A percentile compares a stretch with the other conserved stretches of the same genome.
phyloP scores from a whole-genome alignment of 1,140 invertebrate species.

The Megathymus violae region DNA sequence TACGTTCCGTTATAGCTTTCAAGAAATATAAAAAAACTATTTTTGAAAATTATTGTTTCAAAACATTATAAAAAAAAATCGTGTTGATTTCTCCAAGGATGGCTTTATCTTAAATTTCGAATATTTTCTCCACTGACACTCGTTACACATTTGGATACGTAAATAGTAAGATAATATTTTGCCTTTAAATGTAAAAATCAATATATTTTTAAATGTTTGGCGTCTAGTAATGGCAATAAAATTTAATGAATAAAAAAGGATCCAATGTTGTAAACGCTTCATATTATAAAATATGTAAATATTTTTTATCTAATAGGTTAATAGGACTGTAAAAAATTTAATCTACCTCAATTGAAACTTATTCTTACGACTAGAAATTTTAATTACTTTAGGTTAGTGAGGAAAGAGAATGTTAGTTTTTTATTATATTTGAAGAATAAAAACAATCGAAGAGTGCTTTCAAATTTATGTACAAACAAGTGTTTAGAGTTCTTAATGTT shows the following conservation, averaged over 20 bases:
- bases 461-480: constrained; percentile 28
- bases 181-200: constrained; percentile 42
- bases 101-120: not conserved
- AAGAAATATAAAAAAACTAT: no score
- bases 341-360: constrained; percentile 82
- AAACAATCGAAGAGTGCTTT: constrained; percentile 53
- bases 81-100: not conserved
- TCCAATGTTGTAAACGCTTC: constrained; percentile 74
- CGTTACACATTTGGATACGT: constrained; percentile 40
- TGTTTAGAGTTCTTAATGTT: constrained; percentile 10
- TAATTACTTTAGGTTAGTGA: constrained; percentile 77
- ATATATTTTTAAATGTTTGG: constrained; percentile 56
- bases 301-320: constrained; percentile 81
- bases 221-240: constrained; percentile 57
- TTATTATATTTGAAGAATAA: constrained; percentile 69
- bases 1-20: no score
- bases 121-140: constrained; percentile 31
- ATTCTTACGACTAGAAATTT: constrained; percentile 77
- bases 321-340: constrained; percentile 83
- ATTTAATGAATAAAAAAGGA: constrained; percentile 44
- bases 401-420: constrained; percentile 58
- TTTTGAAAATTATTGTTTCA: no score
- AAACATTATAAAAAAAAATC: no score
- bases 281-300: constrained; percentile 76
- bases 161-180: constrained; percentile 46